Percentiles rank a stretch among this genome's conserved stretches.
Evolutionary conservation across 2,113 vertebrate genomes (phyloP).

Genomic region (Crotophaga sulcirostris): DNA sequence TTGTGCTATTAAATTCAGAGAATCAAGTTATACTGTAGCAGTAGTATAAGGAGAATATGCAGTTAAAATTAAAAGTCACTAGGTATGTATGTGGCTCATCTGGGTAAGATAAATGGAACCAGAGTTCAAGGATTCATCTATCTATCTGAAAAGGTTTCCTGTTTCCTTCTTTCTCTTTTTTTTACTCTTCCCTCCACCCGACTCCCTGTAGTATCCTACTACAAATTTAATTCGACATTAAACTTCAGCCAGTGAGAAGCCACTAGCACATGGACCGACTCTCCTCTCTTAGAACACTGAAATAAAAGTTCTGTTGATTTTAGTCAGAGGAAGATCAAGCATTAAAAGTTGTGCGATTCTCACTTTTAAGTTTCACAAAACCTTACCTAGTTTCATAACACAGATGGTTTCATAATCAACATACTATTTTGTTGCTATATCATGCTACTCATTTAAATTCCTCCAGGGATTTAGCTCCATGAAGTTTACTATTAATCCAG

Average conservation of each 20-base stretch:
- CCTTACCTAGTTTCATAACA: neutral
- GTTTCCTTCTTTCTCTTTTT: neutral
- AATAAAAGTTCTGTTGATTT: neutral
- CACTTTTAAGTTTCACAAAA: neutral
- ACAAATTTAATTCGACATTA: neutral
- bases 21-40: neutral
- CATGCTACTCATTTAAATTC: neutral
- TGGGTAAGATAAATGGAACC: neutral
- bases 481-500: neutral
- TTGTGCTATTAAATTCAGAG: neutral
- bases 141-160: neutral
- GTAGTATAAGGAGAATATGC: neutral
- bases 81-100: neutral
- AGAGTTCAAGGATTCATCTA: neutral
- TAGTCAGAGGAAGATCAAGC: neutral
- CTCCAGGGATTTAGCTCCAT: neutral
- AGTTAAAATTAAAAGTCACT: neutral
- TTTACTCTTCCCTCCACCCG: rapidly evolving
- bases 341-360: neutral
- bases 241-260: neutral
- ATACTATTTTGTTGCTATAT: neutral
- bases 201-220: neutral
- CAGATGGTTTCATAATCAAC: neutral
- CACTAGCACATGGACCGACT: neutral
- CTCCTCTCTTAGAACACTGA: neutral